These are phyloP conservation scores for Vombatus ursinus DNA, from an alignment of 2,113 vertebrate genomes.

Conservation along the genomic window DNA sequence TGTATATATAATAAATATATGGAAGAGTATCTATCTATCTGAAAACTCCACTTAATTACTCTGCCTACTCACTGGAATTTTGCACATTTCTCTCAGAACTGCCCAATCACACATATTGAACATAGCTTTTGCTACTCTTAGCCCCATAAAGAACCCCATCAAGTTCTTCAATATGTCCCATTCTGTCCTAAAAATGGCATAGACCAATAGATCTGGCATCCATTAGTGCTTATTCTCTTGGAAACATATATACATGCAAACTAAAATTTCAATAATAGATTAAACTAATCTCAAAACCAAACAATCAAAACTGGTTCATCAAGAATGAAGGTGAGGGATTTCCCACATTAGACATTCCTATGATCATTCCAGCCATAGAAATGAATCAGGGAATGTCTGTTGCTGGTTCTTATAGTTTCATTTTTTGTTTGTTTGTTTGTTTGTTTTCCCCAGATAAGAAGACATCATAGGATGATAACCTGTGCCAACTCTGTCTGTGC, in stretches of 20 bases:
- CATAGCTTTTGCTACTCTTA: neutral
- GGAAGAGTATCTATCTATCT: neutral
- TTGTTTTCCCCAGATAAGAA: neutral
- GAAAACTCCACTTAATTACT: neutral
- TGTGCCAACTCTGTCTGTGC: neutral
- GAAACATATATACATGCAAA: neutral
- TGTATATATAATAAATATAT: neutral
- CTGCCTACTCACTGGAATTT: neutral
- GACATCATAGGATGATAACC: neutral
- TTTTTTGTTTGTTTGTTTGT: no score
- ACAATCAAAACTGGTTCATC: neutral
- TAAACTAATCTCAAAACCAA: neutral
- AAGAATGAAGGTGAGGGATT: neutral
- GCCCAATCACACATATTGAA: neutral
- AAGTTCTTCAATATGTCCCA: neutral
- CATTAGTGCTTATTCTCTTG: neutral
- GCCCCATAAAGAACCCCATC: neutral
- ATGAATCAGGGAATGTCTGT: no score
- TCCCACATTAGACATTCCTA: neutral
- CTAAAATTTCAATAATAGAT: neutral
- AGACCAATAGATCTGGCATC: neutral
- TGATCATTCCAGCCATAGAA: neutral
- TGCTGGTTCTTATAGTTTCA: no score
- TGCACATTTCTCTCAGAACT: neutral
- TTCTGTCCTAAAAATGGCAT: neutral